Percentiles rank a stretch among this genome's conserved stretches.
Conservation (phyloP, 2,113 vertebrate genomes). For the Thamnophis sirtalis region DNA sequence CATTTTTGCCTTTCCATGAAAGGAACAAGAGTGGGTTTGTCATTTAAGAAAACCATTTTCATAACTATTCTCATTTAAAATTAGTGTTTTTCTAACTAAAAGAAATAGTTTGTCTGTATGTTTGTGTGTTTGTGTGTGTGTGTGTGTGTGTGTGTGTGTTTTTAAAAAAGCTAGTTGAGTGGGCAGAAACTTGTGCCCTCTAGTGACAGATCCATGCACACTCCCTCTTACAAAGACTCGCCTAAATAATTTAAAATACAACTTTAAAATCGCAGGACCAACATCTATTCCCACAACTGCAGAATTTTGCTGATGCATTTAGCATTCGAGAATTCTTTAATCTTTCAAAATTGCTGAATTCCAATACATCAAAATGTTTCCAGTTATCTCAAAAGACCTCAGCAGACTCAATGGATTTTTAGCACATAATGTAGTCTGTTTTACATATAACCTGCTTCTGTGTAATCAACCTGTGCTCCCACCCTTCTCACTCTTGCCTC, state of each 20-base stretch:
- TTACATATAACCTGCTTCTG: background rate
- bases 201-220: conserved; percentile 21
- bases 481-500: background rate
- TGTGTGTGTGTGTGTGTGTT: too few species aligned
- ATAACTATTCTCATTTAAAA: background rate
- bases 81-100: background rate
- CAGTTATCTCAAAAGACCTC: background rate
- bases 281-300: background rate
- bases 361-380: background rate
- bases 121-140: too few species aligned
- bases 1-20: background rate
- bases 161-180: rapidly evolving
- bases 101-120: background rate
- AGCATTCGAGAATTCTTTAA: background rate
- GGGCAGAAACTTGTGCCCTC: conserved; percentile 52
- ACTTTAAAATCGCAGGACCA: background rate
- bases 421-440: background rate
- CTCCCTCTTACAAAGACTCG: background rate
- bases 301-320: background rate
- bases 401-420: background rate
- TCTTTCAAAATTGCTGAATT: background rate
- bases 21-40: background rate
- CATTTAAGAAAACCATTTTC: background rate
- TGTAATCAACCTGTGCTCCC: background rate
- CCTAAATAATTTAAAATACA: background rate